phyloP scores from a whole-genome alignment of 2,888 invertebrate genomes.

The Ophioninae sp. region DNA sequence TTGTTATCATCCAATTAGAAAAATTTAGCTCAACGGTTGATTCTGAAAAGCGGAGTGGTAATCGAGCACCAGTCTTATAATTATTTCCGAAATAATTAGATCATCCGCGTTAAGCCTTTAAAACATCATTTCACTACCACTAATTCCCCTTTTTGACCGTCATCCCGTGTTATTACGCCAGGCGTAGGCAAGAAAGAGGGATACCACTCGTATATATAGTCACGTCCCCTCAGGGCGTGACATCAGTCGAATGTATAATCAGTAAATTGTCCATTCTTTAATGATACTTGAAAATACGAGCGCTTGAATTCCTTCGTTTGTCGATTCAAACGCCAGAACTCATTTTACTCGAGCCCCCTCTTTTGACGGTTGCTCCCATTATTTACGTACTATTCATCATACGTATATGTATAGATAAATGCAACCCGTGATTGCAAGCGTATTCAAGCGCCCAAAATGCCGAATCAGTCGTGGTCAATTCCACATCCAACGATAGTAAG shows the following conservation, averaged over 20 bases:
- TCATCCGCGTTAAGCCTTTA: too few relatives aligned
- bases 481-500: slow-evolving; percentile 40
- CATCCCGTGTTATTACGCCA: too few relatives aligned
- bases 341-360: slow-evolving; percentile 4
- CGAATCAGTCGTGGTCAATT: slow-evolving; percentile 55
- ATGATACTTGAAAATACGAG: neutral
- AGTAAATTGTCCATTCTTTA: neutral
- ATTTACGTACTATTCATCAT: slow-evolving; percentile 24
- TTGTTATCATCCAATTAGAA: too few relatives aligned
- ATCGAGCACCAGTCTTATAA: too few relatives aligned
- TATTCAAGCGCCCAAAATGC: slow-evolving; percentile 56
- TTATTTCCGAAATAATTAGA: too few relatives aligned
- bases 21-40: too few relatives aligned
- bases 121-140: too few relatives aligned
- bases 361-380: slow-evolving; percentile 2
- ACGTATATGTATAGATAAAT: neutral
- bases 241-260: neutral
- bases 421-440: slow-evolving; percentile 49
- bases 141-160: too few relatives aligned
- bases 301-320: neutral
- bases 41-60: too few relatives aligned
- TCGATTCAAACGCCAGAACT: slow-evolving; percentile 3
- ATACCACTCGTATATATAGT: too few relatives aligned
- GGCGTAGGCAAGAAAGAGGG: too few relatives aligned
- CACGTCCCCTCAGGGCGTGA: neutral